Percentiles rank a stretch among this genome's conserved stretches.
Evolutionary conservation across 2,888 invertebrate species (phyloP).

Genomic region (Minunthozetes semirufus): DNA sequence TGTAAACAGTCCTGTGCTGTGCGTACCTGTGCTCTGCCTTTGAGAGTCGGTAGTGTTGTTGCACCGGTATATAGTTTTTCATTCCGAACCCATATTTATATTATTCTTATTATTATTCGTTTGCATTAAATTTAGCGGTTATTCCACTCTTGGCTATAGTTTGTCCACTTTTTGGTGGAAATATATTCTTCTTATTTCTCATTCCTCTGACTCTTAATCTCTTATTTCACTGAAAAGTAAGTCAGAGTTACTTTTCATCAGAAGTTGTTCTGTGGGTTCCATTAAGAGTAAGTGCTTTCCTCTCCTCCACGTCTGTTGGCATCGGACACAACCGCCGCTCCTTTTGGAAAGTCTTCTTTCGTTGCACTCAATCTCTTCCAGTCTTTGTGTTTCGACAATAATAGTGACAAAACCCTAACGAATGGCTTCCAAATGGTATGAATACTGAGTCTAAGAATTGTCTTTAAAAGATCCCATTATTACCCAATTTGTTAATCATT

Average conservation of each 20-base stretch:
- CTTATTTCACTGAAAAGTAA: not conserved
- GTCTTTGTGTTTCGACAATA: slow-evolving; percentile 5
- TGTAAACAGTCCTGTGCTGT: not conserved
- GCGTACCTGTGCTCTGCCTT: too few species aligned
- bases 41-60: not conserved
- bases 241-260: slow-evolving; percentile 28
- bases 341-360: not conserved
- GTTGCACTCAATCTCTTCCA: not conserved
- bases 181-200: not conserved
- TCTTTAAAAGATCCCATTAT: not conserved
- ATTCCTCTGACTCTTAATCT: not conserved
- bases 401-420: slow-evolving; percentile 4
- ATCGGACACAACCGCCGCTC: too few species aligned
- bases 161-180: not conserved
- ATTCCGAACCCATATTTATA: not conserved
- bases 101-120: slow-evolving; percentile 14
- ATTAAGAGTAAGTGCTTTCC: not conserved
- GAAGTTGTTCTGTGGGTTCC: not conserved
- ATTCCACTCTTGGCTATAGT: not conserved
- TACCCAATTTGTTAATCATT: too few species aligned
- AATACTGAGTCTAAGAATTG: not conserved
- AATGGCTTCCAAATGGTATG: slow-evolving; percentile 22
- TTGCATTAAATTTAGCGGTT: slow-evolving; percentile 25
- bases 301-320: not conserved
- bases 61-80: slow-evolving; percentile 6